Base-by-base conservation (phyloP, 2,113 vertebrate genomes). In the Campylomormyrus tamandua region DNA sequence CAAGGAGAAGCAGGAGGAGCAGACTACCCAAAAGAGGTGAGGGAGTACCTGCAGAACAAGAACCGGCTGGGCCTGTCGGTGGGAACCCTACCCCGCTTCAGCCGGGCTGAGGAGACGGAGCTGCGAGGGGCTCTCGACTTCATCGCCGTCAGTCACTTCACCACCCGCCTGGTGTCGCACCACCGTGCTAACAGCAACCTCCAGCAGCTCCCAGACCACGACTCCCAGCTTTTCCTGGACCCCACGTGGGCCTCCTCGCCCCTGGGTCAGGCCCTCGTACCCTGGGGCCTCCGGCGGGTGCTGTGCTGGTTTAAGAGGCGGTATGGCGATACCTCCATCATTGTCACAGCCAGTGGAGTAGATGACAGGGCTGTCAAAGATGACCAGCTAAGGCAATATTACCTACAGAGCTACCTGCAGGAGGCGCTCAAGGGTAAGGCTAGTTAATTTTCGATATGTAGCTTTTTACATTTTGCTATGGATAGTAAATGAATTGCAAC, bases 111-210 rank as follows among this genome's bases (percentile, higher is more conserved):
- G 90, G 96, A 91, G 83, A 85, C 93, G 80, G 95, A 97, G 2
- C 42, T 99, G 3, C 95, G 90, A 92, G 98, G 97, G 0, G 92
- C 98, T 0, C 94, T 97, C 77, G 97, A 98, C 93, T 99, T 99
- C 70, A 97, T 96, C 0, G 97, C 98, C 0, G 92, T 99, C 39
- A 99, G 98, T 92, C 98, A 99, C 93, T 99, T 99, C 90, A 99
- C 98, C 48, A 99, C 98, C 0, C 95, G 96, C 50, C 95, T 99
- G 74, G 96, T 99, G 89, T 93, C 96, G 85, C 96, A 96, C 0
- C 93, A 93, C n/a, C 87, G 52, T 56, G 90, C 92, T 87, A 92
- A 92, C 0, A 94, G 94, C 89, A 96, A 92, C 93, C 93, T 90
- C 88, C 89, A 49, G 89, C 92, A 94, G 17, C 91, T 93, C 19